A percentile compares a stretch with the other conserved stretches of the same genome.
phyloP scores from a whole-genome alignment of 2,113 vertebrate genomes.

The Bolborhynchus lineola region DNA sequence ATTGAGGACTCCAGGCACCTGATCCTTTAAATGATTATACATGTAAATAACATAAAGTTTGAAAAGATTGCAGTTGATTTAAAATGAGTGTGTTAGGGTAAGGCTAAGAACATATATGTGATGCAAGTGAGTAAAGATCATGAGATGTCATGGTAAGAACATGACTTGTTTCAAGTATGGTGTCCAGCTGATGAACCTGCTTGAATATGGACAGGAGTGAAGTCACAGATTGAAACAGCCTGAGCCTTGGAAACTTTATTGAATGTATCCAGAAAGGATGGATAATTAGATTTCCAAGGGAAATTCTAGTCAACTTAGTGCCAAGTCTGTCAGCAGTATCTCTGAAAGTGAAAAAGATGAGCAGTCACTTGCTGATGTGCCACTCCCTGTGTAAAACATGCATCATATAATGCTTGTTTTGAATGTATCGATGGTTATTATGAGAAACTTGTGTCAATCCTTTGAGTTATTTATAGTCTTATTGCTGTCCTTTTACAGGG shows the following conservation, averaged over 20 bases:
- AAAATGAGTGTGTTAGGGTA: background rate
- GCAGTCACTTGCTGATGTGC: background rate
- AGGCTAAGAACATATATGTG: background rate
- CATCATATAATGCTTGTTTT: background rate
- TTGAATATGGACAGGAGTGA: background rate
- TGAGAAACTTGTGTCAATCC: background rate
- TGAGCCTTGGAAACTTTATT: background rate
- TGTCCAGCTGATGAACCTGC: background rate
- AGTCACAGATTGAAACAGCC: background rate
- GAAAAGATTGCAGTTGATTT: background rate
- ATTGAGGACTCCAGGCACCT: background rate
- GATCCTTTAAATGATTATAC: background rate
- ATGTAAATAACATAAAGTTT: background rate
- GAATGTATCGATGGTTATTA: background rate
- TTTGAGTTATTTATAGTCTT: background rate
- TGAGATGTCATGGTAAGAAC: background rate
- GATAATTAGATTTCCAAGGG: background rate
- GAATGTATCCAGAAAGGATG: background rate
- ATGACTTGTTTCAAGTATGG: background rate
- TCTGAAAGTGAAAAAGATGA: background rate
- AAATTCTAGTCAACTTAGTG: background rate
- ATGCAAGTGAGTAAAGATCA: background rate
- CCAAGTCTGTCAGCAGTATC: background rate
- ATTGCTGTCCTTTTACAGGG: background rate
- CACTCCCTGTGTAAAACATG: too few species aligned